phyloP scores from a whole-genome alignment of 1,140 invertebrate species.

The Euura saliciscinereae region DNA sequence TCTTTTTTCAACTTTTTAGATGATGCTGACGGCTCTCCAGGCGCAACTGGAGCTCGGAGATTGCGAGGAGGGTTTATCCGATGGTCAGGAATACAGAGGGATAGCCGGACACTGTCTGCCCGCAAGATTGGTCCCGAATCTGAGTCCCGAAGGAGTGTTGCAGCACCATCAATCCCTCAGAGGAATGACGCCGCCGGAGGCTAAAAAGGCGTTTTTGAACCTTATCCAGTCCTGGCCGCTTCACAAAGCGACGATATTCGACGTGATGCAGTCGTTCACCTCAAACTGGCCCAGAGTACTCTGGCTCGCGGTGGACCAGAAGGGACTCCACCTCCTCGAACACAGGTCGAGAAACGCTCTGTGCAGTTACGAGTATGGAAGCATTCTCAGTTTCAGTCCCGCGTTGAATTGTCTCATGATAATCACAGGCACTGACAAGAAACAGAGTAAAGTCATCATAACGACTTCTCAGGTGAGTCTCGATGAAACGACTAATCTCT shows the following conservation, averaged over 20 bases:
- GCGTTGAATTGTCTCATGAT: constrained; percentile 90
- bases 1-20: constrained; percentile 62
- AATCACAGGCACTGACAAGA: constrained; percentile 84
- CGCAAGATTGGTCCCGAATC: constrained; percentile 73
- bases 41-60: constrained; percentile 91
- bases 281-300: constrained; percentile 91
- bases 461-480: constrained; percentile 79
- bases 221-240: constrained; percentile 92
- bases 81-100: constrained; percentile 71
- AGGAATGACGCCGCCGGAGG: constrained; percentile 83
- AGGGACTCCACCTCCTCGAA: constrained; percentile 90
- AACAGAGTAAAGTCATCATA: constrained; percentile 90
- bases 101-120: constrained; percentile 85
- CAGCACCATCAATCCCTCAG: constrained; percentile 87
- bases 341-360: constrained; percentile 85
- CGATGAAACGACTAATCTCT: constrained; percentile 9
- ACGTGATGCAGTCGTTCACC: constrained; percentile 96
- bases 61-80: constrained; percentile 65
- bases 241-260: constrained; percentile 91
- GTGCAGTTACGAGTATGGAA: constrained; percentile 87
- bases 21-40: constrained; percentile 93
- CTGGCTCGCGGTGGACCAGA: constrained; percentile 92
- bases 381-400: constrained; percentile 86
- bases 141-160: constrained; percentile 79
- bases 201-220: constrained; percentile 93